These are phyloP conservation scores for Syrphus vitripennis DNA, from an alignment of 2,888 invertebrate species.

Conservation along the genomic window DNA sequence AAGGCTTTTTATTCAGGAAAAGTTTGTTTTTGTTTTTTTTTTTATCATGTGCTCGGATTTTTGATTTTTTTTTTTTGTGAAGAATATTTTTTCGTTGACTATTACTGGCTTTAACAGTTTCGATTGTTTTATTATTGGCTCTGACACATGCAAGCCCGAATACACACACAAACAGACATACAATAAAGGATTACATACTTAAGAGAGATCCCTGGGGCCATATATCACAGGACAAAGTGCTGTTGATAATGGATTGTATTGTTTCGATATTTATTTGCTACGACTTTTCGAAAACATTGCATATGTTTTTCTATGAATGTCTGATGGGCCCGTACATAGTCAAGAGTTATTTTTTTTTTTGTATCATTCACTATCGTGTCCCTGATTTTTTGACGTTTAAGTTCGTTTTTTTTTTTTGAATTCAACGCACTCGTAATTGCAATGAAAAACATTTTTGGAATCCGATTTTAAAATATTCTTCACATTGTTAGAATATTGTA, in stretches of 20 bases:
- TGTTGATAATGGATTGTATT: constrained; percentile 66
- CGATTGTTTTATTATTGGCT: constrained; percentile 62
- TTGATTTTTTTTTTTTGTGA: background rate
- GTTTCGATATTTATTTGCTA: constrained; percentile 60
- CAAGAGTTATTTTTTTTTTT: background rate
- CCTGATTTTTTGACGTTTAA: background rate
- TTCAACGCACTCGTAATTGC: constrained; percentile 15
- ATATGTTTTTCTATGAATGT: background rate
- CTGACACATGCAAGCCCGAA: constrained; percentile 29
- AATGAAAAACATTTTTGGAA: constrained; percentile 29
- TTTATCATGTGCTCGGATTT: background rate
- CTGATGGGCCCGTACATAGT: background rate
- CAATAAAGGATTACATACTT: constrained; percentile 55
- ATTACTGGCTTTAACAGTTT: constrained; percentile 48
- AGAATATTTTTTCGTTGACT: constrained; percentile 26
- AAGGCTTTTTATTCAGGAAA: background rate
- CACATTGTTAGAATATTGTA: background rate
- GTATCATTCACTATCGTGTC: background rate
- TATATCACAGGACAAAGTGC: constrained; percentile 45
- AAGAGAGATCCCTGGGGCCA: constrained; percentile 30
- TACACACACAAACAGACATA: background rate
- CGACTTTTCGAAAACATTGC: constrained; percentile 26
- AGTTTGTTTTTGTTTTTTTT: background rate
- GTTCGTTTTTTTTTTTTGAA: constrained; percentile 8
- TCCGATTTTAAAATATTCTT: constrained; percentile 20